Evolutionary conservation across 2,797 vertebrate species (phyloP).

Genomic region (Tapirus indicus): DNA sequence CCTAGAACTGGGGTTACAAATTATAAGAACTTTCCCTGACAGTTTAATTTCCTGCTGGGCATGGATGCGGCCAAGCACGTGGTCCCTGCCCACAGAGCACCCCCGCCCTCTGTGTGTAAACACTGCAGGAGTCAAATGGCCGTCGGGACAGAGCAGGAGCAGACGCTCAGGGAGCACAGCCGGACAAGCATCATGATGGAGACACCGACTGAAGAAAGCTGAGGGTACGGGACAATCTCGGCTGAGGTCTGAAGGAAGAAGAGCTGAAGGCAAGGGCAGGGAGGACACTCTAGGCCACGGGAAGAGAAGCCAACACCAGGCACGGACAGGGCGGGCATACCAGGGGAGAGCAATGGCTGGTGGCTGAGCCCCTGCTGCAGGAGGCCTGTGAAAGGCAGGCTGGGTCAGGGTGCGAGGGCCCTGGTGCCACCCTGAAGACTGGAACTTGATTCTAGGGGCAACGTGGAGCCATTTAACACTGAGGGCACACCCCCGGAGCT

Average conservation of each 20-base stretch:
- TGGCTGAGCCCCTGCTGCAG: accelerated
- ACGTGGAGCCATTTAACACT: background rate
- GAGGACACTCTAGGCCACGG: accelerated
- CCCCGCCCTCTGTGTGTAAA: background rate
- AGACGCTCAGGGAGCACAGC: background rate
- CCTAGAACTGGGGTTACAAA: background rate
- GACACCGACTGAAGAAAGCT: background rate
- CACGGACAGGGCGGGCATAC: accelerated
- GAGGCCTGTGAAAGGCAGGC: background rate
- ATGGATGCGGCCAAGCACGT: accelerated
- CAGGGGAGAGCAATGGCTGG: accelerated
- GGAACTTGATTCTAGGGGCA: background rate
- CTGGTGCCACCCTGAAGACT: accelerated
- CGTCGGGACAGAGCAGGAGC: background rate
- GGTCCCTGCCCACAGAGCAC: background rate
- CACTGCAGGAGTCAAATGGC: background rate
- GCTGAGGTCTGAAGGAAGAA: background rate
- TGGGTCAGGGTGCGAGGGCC: background rate
- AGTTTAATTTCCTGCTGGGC: background rate
- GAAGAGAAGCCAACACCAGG: background rate
- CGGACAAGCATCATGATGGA: accelerated
- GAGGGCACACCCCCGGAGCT: background rate
- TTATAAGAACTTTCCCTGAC: background rate
- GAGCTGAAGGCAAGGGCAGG: background rate
- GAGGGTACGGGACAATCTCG: background rate